A percentile compares a stretch with the other conserved stretches of the same genome.
Evolutionary conservation across 2,113 vertebrate species (phyloP).

Genomic region (western clawed frog (Xenopus tropicalis)): UCB_Xtro_10.0 CM004444.2:157688501-157689000

Average conservation of each 20-base stretch:
- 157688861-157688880: slow-evolving; percentile 52
- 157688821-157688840: slow-evolving; percentile 47
- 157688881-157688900: slow-evolving; percentile 54
- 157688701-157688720: no score
- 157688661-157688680: no score
- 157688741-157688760: slow-evolving; percentile 43
- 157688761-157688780: background rate
- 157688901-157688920: slow-evolving; percentile 61
- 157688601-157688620: no score
- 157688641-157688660: no score
- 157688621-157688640: no score
- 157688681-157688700: no score
- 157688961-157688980: slow-evolving; percentile 56
- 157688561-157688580: no score
- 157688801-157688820: slow-evolving; percentile 34
- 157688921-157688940: slow-evolving; percentile 53
- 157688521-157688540: no score
- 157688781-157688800: slow-evolving; percentile 11
- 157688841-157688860: slow-evolving; percentile 50
- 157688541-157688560: no score
- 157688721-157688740: no score
- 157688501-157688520: no score
- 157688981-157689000: slow-evolving; percentile 51
- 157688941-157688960: slow-evolving; percentile 58
- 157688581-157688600: no score